phyloP scores from a whole-genome alignment of 23 tunicate species.

The Diplosoma virens region DNA sequence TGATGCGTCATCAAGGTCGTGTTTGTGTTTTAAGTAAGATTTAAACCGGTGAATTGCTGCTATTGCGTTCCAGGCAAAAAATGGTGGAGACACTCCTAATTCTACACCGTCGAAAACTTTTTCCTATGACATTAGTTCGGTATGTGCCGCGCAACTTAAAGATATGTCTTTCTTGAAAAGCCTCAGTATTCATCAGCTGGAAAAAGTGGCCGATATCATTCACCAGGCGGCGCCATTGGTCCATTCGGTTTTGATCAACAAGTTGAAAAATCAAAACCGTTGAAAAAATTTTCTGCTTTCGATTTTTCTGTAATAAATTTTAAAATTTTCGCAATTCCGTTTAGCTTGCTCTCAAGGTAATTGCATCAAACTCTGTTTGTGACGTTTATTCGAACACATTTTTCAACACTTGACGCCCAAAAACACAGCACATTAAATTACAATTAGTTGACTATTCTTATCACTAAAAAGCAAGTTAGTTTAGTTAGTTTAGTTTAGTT shows the following conservation, averaged over 20 bases:
- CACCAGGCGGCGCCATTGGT: constrained; percentile 8
- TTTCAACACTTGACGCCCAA: too few relatives aligned
- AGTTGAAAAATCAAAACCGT: neutral
- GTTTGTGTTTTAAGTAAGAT: neutral
- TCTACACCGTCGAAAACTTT: neutral
- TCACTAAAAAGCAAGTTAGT: too few relatives aligned
- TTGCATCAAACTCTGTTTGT: too few relatives aligned
- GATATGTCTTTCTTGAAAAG: constrained; percentile 12
- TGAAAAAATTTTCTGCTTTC: neutral
- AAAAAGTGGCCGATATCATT: neutral
- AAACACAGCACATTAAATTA: too few relatives aligned
- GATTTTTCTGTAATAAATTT: too few relatives aligned
- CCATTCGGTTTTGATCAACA: constrained; percentile 26
- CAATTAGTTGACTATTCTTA: too few relatives aligned
- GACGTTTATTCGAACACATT: too few relatives aligned
- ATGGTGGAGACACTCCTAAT: neutral
- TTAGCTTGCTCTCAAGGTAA: too few relatives aligned
- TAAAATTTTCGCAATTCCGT: too few relatives aligned
- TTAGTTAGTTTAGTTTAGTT: too few relatives aligned
- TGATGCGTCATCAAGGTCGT: neutral
- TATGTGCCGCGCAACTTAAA: neutral
- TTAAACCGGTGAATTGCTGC: neutral
- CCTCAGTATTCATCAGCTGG: constrained; percentile 9
- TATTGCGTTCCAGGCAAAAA: neutral
- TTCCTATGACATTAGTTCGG: neutral